Conservation (phyloP, 2,888 invertebrate species). For the Petrolisthes cinctipes region DNA sequence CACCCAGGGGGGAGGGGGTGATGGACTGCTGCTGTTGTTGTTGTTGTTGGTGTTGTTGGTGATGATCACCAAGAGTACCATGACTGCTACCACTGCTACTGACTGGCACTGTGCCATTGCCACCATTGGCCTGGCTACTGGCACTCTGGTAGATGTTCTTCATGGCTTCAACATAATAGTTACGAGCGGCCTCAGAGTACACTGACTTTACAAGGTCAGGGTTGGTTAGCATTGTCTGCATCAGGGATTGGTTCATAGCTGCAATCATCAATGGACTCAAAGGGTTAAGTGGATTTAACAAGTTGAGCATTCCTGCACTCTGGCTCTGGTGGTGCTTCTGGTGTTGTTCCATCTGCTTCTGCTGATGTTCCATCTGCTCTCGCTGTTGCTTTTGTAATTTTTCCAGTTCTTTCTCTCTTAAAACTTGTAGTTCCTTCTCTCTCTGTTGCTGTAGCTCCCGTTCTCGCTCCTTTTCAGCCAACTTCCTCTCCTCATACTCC, state of each 20-base stretch:
- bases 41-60: slow-evolving; percentile 22
- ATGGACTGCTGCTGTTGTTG: slow-evolving; percentile 35
- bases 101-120: slow-evolving; percentile 40
- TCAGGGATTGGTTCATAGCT: slow-evolving; percentile 64
- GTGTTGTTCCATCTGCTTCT: slow-evolving; percentile 64
- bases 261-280: slow-evolving; percentile 65
- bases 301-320: slow-evolving; percentile 59
- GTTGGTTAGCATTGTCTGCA: slow-evolving; percentile 65
- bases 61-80: not conserved
- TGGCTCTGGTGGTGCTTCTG: slow-evolving; percentile 62
- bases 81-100: slow-evolving; percentile 18
- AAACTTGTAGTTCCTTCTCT: slow-evolving; percentile 64
- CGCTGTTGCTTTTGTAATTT: slow-evolving; percentile 65
- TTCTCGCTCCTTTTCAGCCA: slow-evolving; percentile 65
- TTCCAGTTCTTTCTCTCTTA: slow-evolving; percentile 64
- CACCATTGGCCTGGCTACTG: slow-evolving; percentile 53
- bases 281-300: slow-evolving; percentile 63
- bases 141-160: slow-evolving; percentile 64
- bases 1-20: slow-evolving; percentile 53
- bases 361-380: slow-evolving; percentile 65
- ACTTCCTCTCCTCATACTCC: slow-evolving; percentile 65
- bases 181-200: slow-evolving; percentile 65
- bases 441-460: slow-evolving; percentile 64
- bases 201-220: slow-evolving; percentile 65
- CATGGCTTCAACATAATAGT: slow-evolving; percentile 64